These are phyloP conservation scores for Neopipo cinnamomea DNA, from an alignment of 2,113 vertebrate species.

Conservation along the genomic window DNA sequence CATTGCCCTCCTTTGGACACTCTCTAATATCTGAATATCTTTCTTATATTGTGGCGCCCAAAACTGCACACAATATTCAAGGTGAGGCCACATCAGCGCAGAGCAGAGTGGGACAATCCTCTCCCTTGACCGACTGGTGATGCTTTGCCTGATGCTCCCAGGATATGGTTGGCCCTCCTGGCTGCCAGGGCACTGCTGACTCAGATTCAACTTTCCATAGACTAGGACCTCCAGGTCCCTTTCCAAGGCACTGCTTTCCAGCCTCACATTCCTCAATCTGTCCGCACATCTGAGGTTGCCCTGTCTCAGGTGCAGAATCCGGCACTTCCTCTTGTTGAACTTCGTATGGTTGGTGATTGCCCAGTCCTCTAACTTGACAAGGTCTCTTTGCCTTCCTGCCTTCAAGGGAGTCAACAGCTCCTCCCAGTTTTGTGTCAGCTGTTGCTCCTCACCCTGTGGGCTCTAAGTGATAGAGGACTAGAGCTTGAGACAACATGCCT, in stretches of 20 bases:
- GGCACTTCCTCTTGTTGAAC: background rate
- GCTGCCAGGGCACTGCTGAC: background rate
- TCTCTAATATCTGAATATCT: background rate
- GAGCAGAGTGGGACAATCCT: background rate
- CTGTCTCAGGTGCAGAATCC: background rate
- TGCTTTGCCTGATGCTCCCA: background rate
- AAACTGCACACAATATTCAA: background rate
- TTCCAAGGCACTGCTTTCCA: background rate
- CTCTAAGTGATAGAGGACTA: background rate
- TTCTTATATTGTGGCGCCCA: background rate
- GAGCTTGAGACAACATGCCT: accelerated
- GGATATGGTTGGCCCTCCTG: background rate
- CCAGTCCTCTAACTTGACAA: background rate
- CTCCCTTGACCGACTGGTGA: background rate
- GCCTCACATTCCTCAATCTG: background rate
- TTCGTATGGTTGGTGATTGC: background rate
- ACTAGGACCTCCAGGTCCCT: background rate
- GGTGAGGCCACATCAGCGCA: background rate
- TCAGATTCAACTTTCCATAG: background rate
- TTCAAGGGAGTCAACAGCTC: background rate
- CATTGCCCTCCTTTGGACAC: background rate
- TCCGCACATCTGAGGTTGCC: background rate
- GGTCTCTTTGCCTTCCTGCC: background rate
- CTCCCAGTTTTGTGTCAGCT: background rate
- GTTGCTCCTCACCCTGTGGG: background rate